Evolutionary conservation across 2,888 invertebrate species (phyloP).

Genomic region (Limulus polyphemus): DNA sequence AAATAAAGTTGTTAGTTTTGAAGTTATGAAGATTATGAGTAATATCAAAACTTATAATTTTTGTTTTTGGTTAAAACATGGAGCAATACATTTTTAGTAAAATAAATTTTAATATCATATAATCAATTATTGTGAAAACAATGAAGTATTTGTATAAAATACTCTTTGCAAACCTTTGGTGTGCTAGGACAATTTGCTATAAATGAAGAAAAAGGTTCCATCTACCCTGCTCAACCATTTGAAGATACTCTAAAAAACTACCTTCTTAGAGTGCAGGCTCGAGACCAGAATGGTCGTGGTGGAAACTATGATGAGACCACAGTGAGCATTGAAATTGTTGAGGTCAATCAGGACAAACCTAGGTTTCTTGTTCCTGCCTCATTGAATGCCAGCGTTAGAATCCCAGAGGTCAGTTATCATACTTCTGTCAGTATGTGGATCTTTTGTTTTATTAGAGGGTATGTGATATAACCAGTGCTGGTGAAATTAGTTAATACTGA

Average conservation of each 20-base stretch:
- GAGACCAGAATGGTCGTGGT: conserved; percentile 53
- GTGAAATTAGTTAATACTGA: conserved; percentile 1
- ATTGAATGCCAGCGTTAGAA: conserved; percentile 60
- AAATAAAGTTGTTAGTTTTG: too few relatives aligned
- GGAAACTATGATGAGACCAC: conserved; percentile 40
- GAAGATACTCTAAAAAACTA: conserved; percentile 38
- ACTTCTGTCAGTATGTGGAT: neutral
- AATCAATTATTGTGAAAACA: too few relatives aligned
- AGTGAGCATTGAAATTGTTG: conserved; percentile 48
- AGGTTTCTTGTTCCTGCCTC: conserved; percentile 62
- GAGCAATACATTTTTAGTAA: too few relatives aligned
- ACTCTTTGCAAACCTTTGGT: too few relatives aligned
- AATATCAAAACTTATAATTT: too few relatives aligned
- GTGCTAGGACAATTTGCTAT: conserved; percentile 1
- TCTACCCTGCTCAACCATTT: conserved; percentile 63
- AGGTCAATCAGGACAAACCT: conserved; percentile 52
- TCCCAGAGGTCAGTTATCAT: conserved; percentile 55
- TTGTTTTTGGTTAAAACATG: too few relatives aligned
- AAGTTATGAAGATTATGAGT: too few relatives aligned
- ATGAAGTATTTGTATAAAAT: too few relatives aligned
- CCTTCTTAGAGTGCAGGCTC: conserved; percentile 56
- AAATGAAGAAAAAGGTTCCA: conserved; percentile 33
- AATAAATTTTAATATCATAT: too few relatives aligned
- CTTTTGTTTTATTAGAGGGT: conserved; percentile 1
- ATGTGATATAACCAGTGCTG: conserved; percentile 7